Percentiles rank a stretch among this genome's conserved stretches.
Conservation (phyloP, 1,140 invertebrate species). For the Asobara japonica region DNA sequence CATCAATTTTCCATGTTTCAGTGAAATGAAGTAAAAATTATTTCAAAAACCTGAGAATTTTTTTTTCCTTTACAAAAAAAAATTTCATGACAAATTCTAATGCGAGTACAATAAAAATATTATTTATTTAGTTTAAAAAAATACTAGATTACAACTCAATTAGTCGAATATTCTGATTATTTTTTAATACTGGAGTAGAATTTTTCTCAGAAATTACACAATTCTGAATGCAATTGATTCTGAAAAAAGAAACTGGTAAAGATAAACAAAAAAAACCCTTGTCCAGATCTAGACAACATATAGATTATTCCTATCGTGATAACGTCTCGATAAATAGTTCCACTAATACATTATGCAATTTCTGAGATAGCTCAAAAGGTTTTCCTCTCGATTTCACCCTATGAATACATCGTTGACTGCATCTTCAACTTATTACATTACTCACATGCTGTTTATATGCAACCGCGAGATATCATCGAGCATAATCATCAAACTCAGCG, state of each 20-base stretch:
- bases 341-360: slow-evolving; percentile 31
- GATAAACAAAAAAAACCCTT: neutral
- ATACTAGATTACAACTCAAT: too few relatives aligned
- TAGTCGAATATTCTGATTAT: too few relatives aligned
- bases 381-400: neutral
- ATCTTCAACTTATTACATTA: neutral
- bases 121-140: too few relatives aligned
- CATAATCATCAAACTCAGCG: neutral
- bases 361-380: neutral
- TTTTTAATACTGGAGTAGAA: too few relatives aligned
- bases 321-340: neutral
- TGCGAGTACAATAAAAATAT: too few relatives aligned
- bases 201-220: neutral
- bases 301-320: slow-evolving; percentile 16
- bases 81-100: too few relatives aligned
- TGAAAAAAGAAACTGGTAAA: neutral
- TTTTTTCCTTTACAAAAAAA: too few relatives aligned
- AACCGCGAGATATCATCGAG: neutral
- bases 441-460: neutral
- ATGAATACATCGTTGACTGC: neutral
- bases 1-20: too few relatives aligned
- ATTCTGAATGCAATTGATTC: neutral
- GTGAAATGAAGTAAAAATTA: too few relatives aligned
- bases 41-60: too few relatives aligned
- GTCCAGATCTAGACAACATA: slow-evolving; percentile 8